These are phyloP conservation scores for Lytechinus variegatus DNA, from an alignment of 35 echinoderm and acorn worm genomes.

Conservation along the genomic window DNA sequence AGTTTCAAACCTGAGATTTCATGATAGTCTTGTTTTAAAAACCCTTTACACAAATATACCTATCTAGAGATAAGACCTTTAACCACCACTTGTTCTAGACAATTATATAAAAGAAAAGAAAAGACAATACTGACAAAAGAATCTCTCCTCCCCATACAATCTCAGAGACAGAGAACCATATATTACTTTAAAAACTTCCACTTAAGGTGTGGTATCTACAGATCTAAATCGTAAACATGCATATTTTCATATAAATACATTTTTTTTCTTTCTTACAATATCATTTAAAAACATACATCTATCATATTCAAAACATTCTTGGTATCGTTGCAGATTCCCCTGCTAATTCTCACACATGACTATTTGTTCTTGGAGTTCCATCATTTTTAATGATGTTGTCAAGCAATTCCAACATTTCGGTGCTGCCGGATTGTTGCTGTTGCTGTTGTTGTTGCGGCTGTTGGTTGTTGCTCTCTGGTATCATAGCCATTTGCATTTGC, in stretches of 20 bases:
- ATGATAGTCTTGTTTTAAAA: constrained; percentile 22
- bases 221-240: constrained; percentile 40
- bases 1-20: constrained; percentile 48
- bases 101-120: neutral
- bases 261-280: constrained; percentile 29
- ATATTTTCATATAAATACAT: constrained; percentile 60
- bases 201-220: constrained; percentile 17
- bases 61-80: neutral
- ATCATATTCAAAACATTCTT: constrained; percentile 29
- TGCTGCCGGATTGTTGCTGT: neutral
- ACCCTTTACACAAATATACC: neutral
- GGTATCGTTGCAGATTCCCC: neutral
- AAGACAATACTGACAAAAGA: neutral
- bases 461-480: neutral
- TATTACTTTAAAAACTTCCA: constrained; percentile 43
- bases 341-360: neutral
- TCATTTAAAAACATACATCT: constrained; percentile 29
- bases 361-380: constrained; percentile 26
- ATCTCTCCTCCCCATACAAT: neutral
- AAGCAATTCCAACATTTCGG: constrained; percentile 17
- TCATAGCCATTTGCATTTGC: constrained; percentile 50
- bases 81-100: constrained; percentile 37
- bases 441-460: neutral
- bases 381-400: constrained; percentile 53
- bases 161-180: constrained; percentile 24